phyloP scores from a whole-genome alignment of 2,888 invertebrate genomes.

The Chironomus riparius region DNA sequence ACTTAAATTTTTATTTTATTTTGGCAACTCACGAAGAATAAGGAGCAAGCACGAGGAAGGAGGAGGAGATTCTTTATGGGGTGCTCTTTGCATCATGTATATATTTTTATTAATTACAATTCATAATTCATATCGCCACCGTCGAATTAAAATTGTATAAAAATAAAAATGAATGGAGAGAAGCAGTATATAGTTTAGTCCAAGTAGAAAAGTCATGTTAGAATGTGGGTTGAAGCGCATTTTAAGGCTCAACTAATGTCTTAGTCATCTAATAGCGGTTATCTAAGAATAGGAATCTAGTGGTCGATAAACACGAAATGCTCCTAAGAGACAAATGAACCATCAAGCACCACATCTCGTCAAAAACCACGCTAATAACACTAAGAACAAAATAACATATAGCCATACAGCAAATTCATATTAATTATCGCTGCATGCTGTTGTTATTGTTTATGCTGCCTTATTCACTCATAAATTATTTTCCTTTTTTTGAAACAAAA shows the following conservation, averaged over 20 bases:
- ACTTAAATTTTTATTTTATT: background rate
- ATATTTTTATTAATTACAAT: constrained; percentile 21
- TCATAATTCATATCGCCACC: constrained; percentile 26
- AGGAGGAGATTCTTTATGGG: background rate
- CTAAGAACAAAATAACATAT: background rate
- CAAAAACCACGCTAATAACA: too few relatives aligned
- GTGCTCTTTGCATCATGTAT: background rate
- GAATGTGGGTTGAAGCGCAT: too few relatives aligned
- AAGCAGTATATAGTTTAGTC: background rate
- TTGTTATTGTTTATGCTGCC: constrained; percentile 16
- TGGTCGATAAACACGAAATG: too few relatives aligned
- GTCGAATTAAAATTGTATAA: background rate
- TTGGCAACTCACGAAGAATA: too few relatives aligned
- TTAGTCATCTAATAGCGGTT: too few relatives aligned
- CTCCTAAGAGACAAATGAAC: too few relatives aligned
- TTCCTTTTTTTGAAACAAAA: background rate
- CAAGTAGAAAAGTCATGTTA: background rate
- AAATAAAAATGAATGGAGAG: background rate
- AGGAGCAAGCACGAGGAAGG: background rate
- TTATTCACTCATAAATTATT: constrained; percentile 15
- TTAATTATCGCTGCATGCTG: constrained; percentile 22
- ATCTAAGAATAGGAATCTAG: too few relatives aligned
- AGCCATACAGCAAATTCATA: background rate
- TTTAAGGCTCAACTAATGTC: too few relatives aligned
- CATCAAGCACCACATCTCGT: too few relatives aligned